phyloP scores from a whole-genome alignment of 2,797 vertebrate genomes.

The Antennarius maculatus region DNA sequence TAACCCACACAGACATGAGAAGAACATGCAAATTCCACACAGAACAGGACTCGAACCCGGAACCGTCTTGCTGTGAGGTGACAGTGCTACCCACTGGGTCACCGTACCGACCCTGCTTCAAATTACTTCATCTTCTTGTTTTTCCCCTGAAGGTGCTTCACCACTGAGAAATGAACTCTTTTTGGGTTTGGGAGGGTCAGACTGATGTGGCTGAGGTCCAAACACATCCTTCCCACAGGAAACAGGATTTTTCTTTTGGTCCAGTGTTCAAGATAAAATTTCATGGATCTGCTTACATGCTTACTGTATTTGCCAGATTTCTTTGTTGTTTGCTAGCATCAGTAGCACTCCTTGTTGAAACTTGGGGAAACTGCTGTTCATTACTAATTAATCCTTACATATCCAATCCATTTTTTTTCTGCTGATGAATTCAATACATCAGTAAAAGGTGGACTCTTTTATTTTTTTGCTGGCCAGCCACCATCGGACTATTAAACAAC shows the following conservation, averaged over 20 bases:
- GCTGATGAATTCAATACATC: slow-evolving; percentile 42
- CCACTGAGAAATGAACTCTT: slow-evolving; percentile 63
- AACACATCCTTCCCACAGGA: slow-evolving; percentile 56
- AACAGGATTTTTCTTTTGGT: slow-evolving; percentile 36
- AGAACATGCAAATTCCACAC: too few species aligned
- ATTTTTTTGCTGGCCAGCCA: slow-evolving; percentile 44
- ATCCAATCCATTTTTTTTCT: neutral
- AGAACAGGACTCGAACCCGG: too few species aligned
- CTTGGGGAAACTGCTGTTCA: slow-evolving; percentile 6
- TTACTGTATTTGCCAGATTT: slow-evolving; percentile 37
- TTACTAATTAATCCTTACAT: slow-evolving; percentile 18
- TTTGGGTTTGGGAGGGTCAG: slow-evolving; percentile 56
- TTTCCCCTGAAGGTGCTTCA: slow-evolving; percentile 62
- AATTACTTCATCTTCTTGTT: slow-evolving; percentile 71
- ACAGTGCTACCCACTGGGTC: too few species aligned
- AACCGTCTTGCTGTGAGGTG: too few species aligned
- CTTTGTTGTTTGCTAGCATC: slow-evolving; percentile 34
- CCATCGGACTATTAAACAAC: slow-evolving; percentile 50
- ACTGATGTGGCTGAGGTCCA: slow-evolving; percentile 70
- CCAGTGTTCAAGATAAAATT: slow-evolving; percentile 50
- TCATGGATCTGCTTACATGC: slow-evolving; percentile 42
- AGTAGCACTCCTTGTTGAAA: slow-evolving; percentile 42
- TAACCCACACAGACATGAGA: too few species aligned
- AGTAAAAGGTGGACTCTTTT: slow-evolving; percentile 26
- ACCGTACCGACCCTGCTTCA: slow-evolving; percentile 16